Base-by-base conservation (phyloP, 2,113 vertebrate species). In the Phycodurus eques region DNA sequence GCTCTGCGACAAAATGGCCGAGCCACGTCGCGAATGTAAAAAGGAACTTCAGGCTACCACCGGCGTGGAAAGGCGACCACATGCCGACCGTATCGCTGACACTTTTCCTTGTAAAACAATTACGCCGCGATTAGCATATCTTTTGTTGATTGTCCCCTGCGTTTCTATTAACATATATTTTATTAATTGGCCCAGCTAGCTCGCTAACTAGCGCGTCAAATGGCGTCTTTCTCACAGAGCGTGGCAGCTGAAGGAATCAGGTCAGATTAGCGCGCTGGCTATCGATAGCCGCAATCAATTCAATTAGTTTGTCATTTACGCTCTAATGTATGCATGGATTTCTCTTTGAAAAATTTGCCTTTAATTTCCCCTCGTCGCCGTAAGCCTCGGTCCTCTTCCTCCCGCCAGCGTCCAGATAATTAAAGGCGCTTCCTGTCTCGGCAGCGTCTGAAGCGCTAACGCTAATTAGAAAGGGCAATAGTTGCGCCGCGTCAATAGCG, bases 391-490 rank as follows among this genome's bases (percentile, higher is more conserved):
- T 22, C 53, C 70, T 54, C 61, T 68, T 79, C 68, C 49, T 54
- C 46, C 69, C 63, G 81, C 85, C 85, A 84, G 83, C 88, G 89
- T 89, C 85, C 59, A 61, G 59, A 87, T 90, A 90, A 90, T 91
- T 87, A 89, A 84, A 81, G 76, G 83, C 83, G 88, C 84, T 90
- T 91, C 86, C 86, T 80, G 90, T 89, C 91, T 92, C 92, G 91
- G 89, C 89, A 91, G 93, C 87, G 77, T 95, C 93, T 95, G 96
- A 95, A 96, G 95, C 95, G 94, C 93, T 33, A 94, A 94, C 94
- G 93, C 92, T 96, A 94, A 96, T 98, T 96, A 98, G 93, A 95
- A 95, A 95, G 94, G 94, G 95, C 92, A 96, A 96, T 95, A 95
- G 94, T 96, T 95, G 94, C 84, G 81, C 91, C 70, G 89, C 95